Base-by-base conservation (phyloP, 2,888 invertebrate genomes). In the Lasioglossum figueresi region DNA sequence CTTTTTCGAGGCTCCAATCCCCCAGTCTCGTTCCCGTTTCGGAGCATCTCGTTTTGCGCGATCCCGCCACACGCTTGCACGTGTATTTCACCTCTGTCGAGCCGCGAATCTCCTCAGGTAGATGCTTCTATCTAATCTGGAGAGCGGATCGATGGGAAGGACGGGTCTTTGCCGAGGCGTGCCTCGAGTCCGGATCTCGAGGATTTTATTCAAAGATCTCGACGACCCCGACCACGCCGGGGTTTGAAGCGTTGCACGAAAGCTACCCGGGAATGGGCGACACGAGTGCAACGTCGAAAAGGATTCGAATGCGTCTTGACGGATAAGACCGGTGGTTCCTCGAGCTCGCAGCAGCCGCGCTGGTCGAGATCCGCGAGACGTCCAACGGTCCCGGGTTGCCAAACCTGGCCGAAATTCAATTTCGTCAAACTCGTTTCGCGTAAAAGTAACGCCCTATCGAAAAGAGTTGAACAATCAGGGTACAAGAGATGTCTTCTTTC, bases 201-300 rank as follows among this genome's bases (percentile, higher is more conserved):
- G 89, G 86, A 80, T 86, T 90, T 89, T 84, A 88, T 84, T 89
- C 86, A 88, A 88, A 84, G 82, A 89, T 89, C 76, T 82, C 85
- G 80, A 76, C 73, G 75, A 76, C 78, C 74, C 63, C 76, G 27
- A 76, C 63, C 27, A 34, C 16, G 66, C 66, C 8, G 31, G 31
- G 37, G n/a, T 43, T 72, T 56, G 66, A 76, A 75, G 48, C 78
- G 68, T 63, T 43, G 43, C 59, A n/a, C 34, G 78, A 66, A 68
- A 59, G 63, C 71, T 78, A 59, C 34, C 70, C 48, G 79, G 48
- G 59, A 77, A 86, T 37, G 76, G 66, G 75, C 79, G 86, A 84
- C 85, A 78, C 71, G 59, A 80, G 74, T 59, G 71, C 74, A 74
- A 74, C 52, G 73, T 71, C 70, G 70, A 82, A 85, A 75, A 66